Percentiles rank a stretch among this genome's conserved stretches.
Conservation (phyloP, 2,888 invertebrate species). For the Microplitis manilae region DNA sequence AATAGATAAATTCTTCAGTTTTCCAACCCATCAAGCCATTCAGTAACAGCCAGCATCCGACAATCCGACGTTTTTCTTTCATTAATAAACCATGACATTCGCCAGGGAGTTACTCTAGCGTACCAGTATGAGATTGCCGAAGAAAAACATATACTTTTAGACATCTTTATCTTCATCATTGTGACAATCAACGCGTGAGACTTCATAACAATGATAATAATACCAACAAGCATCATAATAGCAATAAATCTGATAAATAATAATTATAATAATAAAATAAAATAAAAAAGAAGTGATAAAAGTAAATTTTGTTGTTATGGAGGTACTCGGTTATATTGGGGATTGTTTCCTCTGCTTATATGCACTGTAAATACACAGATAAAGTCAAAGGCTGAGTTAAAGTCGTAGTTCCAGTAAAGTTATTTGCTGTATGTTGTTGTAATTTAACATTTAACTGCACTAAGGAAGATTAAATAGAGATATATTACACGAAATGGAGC, state of each 20-base stretch:
- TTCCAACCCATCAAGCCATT: constrained; percentile 19
- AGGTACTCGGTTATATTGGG: background rate
- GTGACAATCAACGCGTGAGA: constrained; percentile 22
- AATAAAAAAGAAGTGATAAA: background rate
- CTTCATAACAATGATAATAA: background rate
- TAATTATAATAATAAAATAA: background rate
- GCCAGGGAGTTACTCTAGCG: background rate
- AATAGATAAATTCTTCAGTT: constrained; percentile 33
- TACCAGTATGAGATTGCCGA: constrained; percentile 22
- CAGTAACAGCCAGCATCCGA: constrained; percentile 1
- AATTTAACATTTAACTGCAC: background rate
- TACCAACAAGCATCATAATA: no score
- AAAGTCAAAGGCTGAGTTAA: background rate
- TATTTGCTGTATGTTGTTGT: background rate
- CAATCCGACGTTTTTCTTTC: constrained; percentile 31
- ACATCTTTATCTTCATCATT: constrained; percentile 33
- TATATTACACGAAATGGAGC: background rate
- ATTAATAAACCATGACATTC: constrained; percentile 36
- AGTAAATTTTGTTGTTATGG: background rate
- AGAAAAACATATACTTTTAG: constrained; percentile 26
- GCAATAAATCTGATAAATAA: no score
- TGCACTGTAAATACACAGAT: background rate
- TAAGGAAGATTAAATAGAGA: background rate
- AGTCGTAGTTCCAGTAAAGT: background rate
- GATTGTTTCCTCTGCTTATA: background rate